Evolutionary conservation across 2,797 vertebrate genomes (phyloP).

Genomic region (Pangasius larnaudii): DNA sequence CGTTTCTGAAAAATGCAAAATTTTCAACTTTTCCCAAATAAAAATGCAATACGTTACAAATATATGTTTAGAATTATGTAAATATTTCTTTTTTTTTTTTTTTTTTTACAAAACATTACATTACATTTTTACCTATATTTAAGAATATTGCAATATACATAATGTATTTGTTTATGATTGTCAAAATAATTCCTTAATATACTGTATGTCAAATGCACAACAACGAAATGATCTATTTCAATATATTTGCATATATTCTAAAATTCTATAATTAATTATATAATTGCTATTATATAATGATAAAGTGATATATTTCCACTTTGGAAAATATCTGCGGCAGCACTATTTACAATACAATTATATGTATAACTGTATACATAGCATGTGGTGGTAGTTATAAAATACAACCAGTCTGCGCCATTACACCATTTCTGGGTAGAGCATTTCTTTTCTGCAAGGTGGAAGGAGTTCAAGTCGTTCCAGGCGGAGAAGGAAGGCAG

Average conservation of each 20-base stretch:
- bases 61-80: background rate
- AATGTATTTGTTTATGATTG: background rate
- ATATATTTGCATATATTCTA: background rate
- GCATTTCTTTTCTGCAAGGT: background rate
- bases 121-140: background rate
- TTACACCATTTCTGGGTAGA: background rate
- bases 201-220: background rate
- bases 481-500: background rate
- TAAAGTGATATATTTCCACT: background rate
- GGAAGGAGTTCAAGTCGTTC: background rate
- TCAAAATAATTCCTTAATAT: background rate
- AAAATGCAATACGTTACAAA: background rate
- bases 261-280: too few relatives aligned
- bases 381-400: background rate
- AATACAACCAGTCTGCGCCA: background rate
- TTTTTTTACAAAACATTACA: background rate
- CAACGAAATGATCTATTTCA: background rate
- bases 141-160: background rate
- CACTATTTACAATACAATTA: background rate
- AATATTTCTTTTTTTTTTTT: background rate
- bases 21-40: too few relatives aligned
- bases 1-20: too few relatives aligned
- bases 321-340: background rate
- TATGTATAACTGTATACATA: background rate
- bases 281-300: background rate